Percentiles rank a stretch among this genome's conserved stretches.
Conservation (phyloP, 2,888 invertebrate genomes). For the Lutraria lutraria region DNA sequence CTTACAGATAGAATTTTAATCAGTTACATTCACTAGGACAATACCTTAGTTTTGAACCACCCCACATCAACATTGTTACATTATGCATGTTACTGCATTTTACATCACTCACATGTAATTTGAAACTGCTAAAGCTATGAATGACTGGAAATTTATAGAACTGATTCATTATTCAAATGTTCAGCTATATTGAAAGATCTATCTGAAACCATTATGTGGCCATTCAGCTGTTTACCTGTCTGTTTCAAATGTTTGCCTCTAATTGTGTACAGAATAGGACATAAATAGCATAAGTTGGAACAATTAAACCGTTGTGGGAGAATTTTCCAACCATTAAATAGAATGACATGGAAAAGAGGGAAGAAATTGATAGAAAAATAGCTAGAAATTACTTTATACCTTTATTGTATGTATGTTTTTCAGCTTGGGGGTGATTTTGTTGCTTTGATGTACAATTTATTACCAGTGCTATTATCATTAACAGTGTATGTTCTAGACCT, state of each 20-base stretch:
- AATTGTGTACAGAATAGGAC: not conserved
- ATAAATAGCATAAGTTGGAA: not conserved
- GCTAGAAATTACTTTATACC: not conserved
- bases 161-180: not conserved
- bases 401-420: not conserved
- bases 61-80: not conserved
- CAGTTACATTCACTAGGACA: not conserved
- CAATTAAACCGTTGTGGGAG: not conserved
- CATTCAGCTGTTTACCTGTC: not conserved
- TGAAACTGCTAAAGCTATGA: not conserved
- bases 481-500: slow-evolving; percentile 4
- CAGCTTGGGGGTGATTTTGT: not conserved
- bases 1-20: no score
- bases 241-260: not conserved
- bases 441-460: slow-evolving; percentile 19
- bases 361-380: not conserved
- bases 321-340: not conserved
- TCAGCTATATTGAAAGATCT: not conserved
- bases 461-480: slow-evolving; percentile 16
- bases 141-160: not conserved
- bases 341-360: not conserved
- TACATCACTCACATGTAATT: not conserved
- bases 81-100: not conserved
- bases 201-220: not conserved
- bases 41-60: not conserved